Evolutionary conservation across 2,113 vertebrate species (phyloP).

Genomic region (Carettochelys insculpta): DNA sequence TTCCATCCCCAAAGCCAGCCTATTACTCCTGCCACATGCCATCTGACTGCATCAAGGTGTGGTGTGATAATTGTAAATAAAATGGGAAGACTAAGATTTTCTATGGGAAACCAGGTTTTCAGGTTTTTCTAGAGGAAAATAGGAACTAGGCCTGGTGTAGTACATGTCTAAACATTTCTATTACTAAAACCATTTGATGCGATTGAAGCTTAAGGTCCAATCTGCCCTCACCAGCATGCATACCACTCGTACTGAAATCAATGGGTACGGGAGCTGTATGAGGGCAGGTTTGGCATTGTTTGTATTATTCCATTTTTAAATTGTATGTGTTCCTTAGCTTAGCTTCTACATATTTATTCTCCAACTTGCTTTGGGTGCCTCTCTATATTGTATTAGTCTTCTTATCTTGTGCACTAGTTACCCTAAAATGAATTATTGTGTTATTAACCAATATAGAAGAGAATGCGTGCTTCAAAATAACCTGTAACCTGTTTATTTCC

Average conservation of each 20-base stretch:
- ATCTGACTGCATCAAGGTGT: not conserved
- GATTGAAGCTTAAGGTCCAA: not conserved
- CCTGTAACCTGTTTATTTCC: not conserved
- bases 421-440: not conserved
- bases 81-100: not conserved
- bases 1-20: not conserved
- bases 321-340: not conserved
- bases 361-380: not conserved
- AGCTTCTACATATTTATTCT: not conserved
- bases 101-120: accelerated
- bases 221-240: not conserved
- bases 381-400: not conserved
- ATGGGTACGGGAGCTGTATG: not conserved
- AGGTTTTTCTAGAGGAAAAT: not conserved
- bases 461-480: not conserved
- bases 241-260: not conserved
- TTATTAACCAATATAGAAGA: not conserved
- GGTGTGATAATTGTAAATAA: not conserved
- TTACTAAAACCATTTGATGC: not conserved
- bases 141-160: not conserved
- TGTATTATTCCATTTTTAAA: not conserved
- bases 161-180: not conserved
- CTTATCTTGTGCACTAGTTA: not conserved
- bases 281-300: not conserved
- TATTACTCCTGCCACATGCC: not conserved